Base-by-base conservation (phyloP, 2,113 vertebrate species). In the Plecturocebus donacophilus region DNA sequence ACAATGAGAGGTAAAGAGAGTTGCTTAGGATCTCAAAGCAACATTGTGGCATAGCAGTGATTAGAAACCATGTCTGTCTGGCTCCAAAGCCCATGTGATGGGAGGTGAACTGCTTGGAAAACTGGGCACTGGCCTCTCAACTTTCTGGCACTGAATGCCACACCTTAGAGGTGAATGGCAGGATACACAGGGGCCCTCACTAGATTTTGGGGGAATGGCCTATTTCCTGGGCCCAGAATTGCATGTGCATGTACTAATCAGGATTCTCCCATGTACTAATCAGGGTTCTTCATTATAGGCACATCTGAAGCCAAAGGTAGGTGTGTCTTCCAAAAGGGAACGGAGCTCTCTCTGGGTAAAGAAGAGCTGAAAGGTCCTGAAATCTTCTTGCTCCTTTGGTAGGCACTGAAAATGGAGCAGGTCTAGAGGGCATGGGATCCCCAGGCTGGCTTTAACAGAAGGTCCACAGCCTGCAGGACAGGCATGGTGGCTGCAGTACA, bases 41-140 rank as follows among this genome's bases (percentile, higher is more conserved):
- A 61, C 2, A 38, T 7, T 52, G 38, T 6, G 30, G 49, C 35
- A 87, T 10, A 92, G 42, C 32, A 75, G 40, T 35, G 23, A 87
- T 89, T 66, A 91, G 95, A 90, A 90, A 75, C n/a, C 86, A 95
- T 25, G 40, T 91, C 42, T 52, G 11, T 38, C 58, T 61, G 73
- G 54, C 6, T n/a, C 2, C 35, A 81, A 92, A 77, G 81, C 84
- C 66, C 38, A 82, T 30, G 35, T 79, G 38, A 95, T 5, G 7
- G 42, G 23, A 90, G 58, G 14, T 71, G 27, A 89, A 79, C 17
- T 64, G 11, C 42, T 89, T 85, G 54, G 54, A 32, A 93, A 96
- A 94, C 54, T 77, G 27, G 68, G 20, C 82, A 32, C 77, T 92
- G 49, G 49, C 11, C 23, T 94, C 90, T 80, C 61, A 76, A 87